phyloP scores from a whole-genome alignment of 2,113 vertebrate species.

The Festucalex cinctus region DNA sequence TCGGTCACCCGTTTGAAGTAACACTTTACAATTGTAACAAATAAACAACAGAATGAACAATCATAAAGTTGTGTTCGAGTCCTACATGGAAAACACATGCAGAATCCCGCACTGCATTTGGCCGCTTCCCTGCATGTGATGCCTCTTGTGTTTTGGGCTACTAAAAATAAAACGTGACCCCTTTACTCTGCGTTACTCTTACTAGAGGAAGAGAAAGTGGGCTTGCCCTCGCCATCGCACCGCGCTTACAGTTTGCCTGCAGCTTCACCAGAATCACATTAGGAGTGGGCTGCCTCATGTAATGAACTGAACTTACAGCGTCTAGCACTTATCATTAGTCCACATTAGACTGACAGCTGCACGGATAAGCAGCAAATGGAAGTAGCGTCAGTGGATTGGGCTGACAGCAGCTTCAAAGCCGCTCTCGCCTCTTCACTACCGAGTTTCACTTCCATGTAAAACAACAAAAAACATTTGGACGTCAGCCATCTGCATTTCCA shows the following conservation, averaged over 20 bases:
- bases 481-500: constrained; percentile 43
- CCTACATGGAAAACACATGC: not conserved
- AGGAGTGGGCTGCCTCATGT: constrained; percentile 29
- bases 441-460: constrained; percentile 52
- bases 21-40: not conserved
- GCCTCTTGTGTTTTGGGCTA: not conserved
- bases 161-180: not conserved
- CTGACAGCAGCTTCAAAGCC: constrained; percentile 50
- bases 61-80: not conserved
- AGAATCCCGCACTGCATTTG: not conserved
- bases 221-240: not conserved
- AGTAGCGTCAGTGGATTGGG: constrained; percentile 31
- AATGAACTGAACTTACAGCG: constrained; percentile 59
- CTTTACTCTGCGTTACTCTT: not conserved
- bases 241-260: constrained; percentile 41
- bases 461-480: constrained; percentile 35
- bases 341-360: constrained; percentile 62
- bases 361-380: constrained; percentile 65
- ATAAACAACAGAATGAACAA: not conserved
- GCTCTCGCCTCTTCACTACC: constrained; percentile 29
- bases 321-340: constrained; percentile 58
- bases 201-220: not conserved
- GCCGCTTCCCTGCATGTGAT: not conserved
- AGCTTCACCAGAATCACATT: constrained; percentile 43
- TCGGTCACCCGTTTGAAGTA: not conserved